Evolutionary conservation across 2,888 invertebrate genomes (phyloP), one percentile per base, ranked within the genome.

Genomic region (Pammene fasciana): DNA sequence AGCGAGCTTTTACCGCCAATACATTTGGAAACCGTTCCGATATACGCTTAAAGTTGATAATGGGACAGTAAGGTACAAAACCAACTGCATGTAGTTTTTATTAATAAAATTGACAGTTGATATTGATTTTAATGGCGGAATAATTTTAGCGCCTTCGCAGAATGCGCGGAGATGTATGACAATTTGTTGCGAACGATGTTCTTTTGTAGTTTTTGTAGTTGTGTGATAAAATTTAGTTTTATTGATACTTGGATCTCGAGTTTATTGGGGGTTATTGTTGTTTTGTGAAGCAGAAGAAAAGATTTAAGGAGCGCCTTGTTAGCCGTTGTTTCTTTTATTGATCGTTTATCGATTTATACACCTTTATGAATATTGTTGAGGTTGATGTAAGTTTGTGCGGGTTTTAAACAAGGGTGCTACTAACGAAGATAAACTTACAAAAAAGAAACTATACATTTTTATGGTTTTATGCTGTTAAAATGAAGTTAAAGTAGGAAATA

Each of bases 131-230:
- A 79, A 82, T 82, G 80, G 78, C 71, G 77, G 77, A 80, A 85
- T 84, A 81, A 86, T 85, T 82, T 81, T 80, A 84, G 85, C 87
- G 86, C 85, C 84, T 89, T 89, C 88, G 80, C 38, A 80, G 87
- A 87, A 89, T 72, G 75, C 76, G 71, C 65, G 64, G 72, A 72
- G 73, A 73, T 65, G 72, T 79, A 75, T 77, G 81, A 86, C 86
- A 89, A 90, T 90, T 91, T 89, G 90, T 88, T 85, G 81, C 82
- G 75, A 84, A 87, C 86, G 79, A 82, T 85, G 79, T 79, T 82
- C 76, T 78, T 78, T 82, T 80, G 76, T 76, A 75, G 72, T 60
- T 56, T 67, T 73, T 67, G 68, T 70, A 38, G 60, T 5, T 13
- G 65, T 48, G 70, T 70, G 65, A 70, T 70, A 70, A 70, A 70